Base-by-base conservation (phyloP, 1,140 invertebrate species). In the Oryctes rhinoceros region DNA sequence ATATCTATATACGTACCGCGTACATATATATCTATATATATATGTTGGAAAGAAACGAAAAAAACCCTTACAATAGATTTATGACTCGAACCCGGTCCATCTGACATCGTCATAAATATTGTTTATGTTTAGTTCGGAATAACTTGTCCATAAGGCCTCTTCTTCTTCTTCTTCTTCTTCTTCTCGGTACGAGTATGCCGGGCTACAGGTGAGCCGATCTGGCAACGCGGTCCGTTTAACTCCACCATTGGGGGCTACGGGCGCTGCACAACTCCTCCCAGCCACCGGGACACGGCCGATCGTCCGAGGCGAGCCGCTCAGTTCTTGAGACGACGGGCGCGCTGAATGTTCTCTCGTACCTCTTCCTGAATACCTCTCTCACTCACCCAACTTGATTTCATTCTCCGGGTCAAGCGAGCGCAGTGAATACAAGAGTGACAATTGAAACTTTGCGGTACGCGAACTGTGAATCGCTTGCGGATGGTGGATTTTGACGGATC, bases 41-140 rank as follows among this genome's bases (percentile, higher is more conserved):
- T 53, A 49, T 78, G 67, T 35, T 48, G 15, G 30, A 79, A 76
- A 48, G 35, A 44, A 44, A 44, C 39, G 24, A 35, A 83, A 84
- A 83, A 83, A 76, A 80, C 35, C 78, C 83, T 81, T 76, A 83
- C 83, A 84, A 85, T 84, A 85, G 85, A 86, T 86, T 86, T 86
- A 86, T 83, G 85, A 86, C 78, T 81, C 81, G 82, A 85, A 85
- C 81, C 84, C 76, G 83, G 83, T 81, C 82, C 83, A 83, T 81
- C 83, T 86, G 85, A 86, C 85, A 84, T 82, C 80, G 79, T 84
- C 85, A 86, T 86, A 86, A 86, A 86, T 86, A 86, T 86, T 85
- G 85, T 85, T 86, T 85, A 85, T 85, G 85, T 85, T 85, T 83
- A 83, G 85, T 81, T 81, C 83, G 83, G 74, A 82, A 71, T 81